phyloP scores from a whole-genome alignment of 53 echinoderm and acorn worm genomes.

The Astropecten irregularis region DNA sequence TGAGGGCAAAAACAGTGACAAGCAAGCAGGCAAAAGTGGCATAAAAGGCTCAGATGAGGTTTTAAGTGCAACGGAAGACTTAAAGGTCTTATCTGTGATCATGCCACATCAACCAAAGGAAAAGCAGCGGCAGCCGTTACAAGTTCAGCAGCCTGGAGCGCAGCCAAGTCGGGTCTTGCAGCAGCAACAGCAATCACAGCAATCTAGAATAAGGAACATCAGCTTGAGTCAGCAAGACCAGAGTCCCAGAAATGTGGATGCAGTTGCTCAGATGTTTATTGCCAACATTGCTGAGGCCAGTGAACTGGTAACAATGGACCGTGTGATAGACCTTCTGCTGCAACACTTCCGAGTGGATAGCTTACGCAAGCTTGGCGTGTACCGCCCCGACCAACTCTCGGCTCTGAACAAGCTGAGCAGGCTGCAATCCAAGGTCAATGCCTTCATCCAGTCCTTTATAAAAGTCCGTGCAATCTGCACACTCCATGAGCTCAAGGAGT shows the following conservation, averaged over 20 bases:
- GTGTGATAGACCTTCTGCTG: constrained; percentile 42
- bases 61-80: too few relatives aligned
- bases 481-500: constrained; percentile 55
- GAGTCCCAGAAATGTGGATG: neutral
- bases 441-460: constrained; percentile 64
- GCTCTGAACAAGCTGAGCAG: constrained; percentile 26
- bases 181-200: neutral
- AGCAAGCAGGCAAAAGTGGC: too few relatives aligned
- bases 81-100: too few relatives aligned
- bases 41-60: too few relatives aligned
- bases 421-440: constrained; percentile 66
- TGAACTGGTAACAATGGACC: constrained; percentile 38
- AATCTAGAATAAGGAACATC: too few relatives aligned
- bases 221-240: neutral
- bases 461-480: constrained; percentile 63
- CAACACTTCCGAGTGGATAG: constrained; percentile 38
- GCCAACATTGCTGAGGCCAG: constrained; percentile 34
- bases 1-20: too few relatives aligned
- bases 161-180: neutral
- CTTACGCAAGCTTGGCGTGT: neutral
- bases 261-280: constrained; percentile 34
- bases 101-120: neutral
- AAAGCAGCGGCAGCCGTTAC: neutral
- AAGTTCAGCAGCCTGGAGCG: neutral
- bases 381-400: constrained; percentile 4